Percentiles rank a stretch among this genome's conserved stretches.
Conservation (phyloP, 2,113 vertebrate species). For the Pelvicachromis taeniatus region DNA sequence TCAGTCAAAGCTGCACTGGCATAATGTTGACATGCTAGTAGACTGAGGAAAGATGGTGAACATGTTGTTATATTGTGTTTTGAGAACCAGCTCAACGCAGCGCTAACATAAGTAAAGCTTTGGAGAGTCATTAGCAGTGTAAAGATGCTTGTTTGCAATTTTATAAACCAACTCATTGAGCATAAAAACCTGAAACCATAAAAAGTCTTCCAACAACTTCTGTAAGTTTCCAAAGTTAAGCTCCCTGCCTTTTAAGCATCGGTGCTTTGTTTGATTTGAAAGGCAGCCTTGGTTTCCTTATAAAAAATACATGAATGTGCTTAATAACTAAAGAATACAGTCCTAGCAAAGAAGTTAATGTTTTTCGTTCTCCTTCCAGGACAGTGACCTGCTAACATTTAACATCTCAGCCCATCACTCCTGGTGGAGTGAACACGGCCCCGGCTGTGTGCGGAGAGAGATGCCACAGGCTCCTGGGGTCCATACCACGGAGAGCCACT, state of each 20-base stretch:
- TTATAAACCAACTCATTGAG: not conserved
- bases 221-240: not conserved
- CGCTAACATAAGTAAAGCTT: not conserved
- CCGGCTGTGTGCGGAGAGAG: constrained; percentile 79
- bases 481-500: constrained; percentile 74
- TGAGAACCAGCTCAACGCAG: not conserved
- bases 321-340: not conserved
- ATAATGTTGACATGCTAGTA: not conserved
- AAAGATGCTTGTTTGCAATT: not conserved
- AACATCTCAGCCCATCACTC: constrained; percentile 86
- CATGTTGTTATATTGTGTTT: not conserved
- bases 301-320: not conserved
- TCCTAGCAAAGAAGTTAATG: not conserved
- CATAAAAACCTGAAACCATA: not conserved
- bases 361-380: constrained; percentile 61
- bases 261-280: not conserved
- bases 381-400: constrained; percentile 86
- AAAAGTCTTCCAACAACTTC: not conserved
- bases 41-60: not conserved
- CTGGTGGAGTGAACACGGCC: constrained; percentile 89
- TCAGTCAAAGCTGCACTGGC: not conserved
- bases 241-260: not conserved
- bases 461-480: constrained; percentile 63
- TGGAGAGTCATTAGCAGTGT: not conserved
- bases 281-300: not conserved